These are phyloP conservation scores for Archocentrus centrarchus DNA, from an alignment of 2,113 vertebrate species.

Conservation along the genomic window DNA sequence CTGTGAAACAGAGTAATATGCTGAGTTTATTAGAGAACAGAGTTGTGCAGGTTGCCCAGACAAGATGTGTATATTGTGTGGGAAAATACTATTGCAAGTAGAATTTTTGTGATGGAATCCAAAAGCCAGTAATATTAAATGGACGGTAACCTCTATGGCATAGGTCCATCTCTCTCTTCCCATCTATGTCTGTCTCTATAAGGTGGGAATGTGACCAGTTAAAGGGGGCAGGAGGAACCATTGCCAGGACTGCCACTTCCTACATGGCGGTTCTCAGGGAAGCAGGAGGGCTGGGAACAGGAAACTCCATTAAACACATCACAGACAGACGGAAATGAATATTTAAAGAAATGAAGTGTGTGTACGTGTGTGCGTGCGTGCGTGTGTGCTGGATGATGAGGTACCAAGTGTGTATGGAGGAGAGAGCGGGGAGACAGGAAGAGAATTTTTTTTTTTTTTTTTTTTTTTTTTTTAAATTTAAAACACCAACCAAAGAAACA, in stretches of 20 bases:
- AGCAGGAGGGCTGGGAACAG: constrained; percentile 73
- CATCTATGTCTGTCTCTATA: constrained; percentile 4
- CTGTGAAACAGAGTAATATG: constrained; percentile 67
- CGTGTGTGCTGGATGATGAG: constrained; percentile 35
- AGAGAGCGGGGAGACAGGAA: constrained; percentile 24
- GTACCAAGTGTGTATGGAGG: constrained; percentile 47
- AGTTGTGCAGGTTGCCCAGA: constrained; percentile 39
- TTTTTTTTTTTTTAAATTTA: no score
- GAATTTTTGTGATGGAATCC: constrained; percentile 49
- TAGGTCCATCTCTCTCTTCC: constrained; percentile 29
- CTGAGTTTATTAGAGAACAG: constrained; percentile 58
- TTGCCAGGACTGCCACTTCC: constrained; percentile 73
- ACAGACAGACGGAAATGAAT: constrained; percentile 77
- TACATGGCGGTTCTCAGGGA: constrained; percentile 78
- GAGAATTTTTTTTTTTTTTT: no score
- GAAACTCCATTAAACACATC: constrained; percentile 75
- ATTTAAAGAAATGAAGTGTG: constrained; percentile 73
- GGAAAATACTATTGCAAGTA: constrained; percentile 54
- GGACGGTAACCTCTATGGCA: constrained; percentile 41
- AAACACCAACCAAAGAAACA: constrained; percentile 23
- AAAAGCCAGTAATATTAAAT: constrained; percentile 55
- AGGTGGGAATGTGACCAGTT: constrained; percentile 55
- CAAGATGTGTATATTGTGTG: constrained; percentile 49
- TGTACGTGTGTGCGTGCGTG: background rate
- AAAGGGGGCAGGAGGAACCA: constrained; percentile 52